Evolutionary conservation across 2,113 vertebrate genomes (phyloP).

Genomic region (Diglossa brunneiventris): DNA sequence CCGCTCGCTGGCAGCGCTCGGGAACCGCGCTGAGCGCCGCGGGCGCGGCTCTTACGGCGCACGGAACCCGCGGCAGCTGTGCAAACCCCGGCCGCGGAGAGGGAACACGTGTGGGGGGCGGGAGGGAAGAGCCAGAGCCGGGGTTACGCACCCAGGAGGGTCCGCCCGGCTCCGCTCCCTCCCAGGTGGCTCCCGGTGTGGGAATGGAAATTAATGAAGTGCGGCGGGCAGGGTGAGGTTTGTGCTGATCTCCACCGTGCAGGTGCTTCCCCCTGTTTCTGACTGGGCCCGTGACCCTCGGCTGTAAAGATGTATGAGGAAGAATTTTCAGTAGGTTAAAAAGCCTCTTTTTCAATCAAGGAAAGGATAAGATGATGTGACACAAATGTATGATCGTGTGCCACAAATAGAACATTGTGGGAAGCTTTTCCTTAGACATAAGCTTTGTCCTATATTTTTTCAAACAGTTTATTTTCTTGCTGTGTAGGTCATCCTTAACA

Average conservation of each 20-base stretch:
- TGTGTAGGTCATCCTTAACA: constrained; percentile 59
- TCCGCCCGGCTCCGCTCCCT: neutral
- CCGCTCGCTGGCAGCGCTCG: accelerated
- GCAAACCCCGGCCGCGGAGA: accelerated
- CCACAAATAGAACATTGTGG: constrained; percentile 64
- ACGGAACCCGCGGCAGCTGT: accelerated
- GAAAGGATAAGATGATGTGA: constrained; percentile 50
- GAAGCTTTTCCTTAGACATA: constrained; percentile 64
- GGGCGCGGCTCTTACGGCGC: neutral
- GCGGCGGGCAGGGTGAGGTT: neutral
- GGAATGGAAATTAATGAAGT: too few relatives aligned
- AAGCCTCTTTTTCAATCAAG: constrained; percentile 19
- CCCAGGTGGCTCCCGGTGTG: neutral
- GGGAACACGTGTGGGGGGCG: neutral
- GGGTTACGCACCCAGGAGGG: neutral
- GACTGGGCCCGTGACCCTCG: neutral
- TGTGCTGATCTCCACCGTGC: neutral
- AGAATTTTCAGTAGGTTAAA: constrained; percentile 9
- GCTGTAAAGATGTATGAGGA: neutral
- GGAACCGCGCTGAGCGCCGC: accelerated
- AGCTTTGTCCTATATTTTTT: constrained; percentile 69
- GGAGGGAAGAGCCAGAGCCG: neutral
- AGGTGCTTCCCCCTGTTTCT: neutral
- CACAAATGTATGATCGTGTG: constrained; percentile 57
- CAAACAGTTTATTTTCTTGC: constrained; percentile 56